phyloP scores from a whole-genome alignment of 2,888 invertebrate species.

The Callimorpha dominula region DNA sequence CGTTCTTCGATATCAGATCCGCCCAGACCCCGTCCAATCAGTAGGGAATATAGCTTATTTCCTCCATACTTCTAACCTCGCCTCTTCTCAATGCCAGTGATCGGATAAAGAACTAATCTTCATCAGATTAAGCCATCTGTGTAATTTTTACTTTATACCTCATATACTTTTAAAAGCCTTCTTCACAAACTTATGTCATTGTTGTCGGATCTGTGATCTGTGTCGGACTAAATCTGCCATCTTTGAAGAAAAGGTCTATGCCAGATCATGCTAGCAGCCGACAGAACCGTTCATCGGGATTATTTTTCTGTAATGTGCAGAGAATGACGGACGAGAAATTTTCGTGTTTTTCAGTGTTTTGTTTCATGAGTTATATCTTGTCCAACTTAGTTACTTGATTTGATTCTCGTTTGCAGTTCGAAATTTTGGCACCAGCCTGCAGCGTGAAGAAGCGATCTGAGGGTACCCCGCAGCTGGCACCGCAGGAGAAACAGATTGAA shows the following conservation, averaged over 20 bases:
- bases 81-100: background rate
- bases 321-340: background rate
- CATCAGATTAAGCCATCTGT: background rate
- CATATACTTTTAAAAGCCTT: background rate
- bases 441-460: slow-evolving; percentile 90
- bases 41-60: no score
- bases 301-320: no score
- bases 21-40: no score
- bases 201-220: no score
- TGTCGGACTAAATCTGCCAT: no score
- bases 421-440: slow-evolving; percentile 79
- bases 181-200: no score
- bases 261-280: background rate
- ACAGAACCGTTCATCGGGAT: background rate
- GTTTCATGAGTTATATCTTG: background rate
- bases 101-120: background rate
- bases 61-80: no score
- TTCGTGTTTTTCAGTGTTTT: background rate
- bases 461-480: slow-evolving; percentile 88
- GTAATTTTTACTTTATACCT: background rate
- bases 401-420: slow-evolving; percentile 60
- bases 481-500: slow-evolving; percentile 88
- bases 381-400: background rate
- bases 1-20: no score
- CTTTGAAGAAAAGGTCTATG: no score